Percentiles rank a stretch among this genome's conserved stretches.
These are phyloP conservation scores for Enteromius anoplus DNA, from an alignment of 2,797 vertebrate genomes.

Conservation along the genomic window DNA sequence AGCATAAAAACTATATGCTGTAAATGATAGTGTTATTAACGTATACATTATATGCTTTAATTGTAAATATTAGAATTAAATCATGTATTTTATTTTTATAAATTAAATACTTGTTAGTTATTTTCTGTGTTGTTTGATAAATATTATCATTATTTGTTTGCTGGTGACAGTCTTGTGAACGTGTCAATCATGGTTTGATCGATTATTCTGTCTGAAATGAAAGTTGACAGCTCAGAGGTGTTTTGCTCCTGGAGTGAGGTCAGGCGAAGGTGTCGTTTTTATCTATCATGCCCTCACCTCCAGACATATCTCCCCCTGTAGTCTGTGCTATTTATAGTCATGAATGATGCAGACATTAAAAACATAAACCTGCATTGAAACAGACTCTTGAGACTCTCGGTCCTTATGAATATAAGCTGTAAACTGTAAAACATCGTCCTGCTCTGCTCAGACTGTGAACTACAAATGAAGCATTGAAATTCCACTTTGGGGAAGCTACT, in stretches of 20 bases:
- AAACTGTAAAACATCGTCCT: neutral
- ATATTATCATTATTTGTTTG: neutral
- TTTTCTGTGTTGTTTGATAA: too few species aligned
- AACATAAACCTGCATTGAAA: neutral
- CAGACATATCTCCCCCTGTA: neutral
- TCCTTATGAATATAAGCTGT: slow-evolving; percentile 10
- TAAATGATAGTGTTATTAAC: neutral
- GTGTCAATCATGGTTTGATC: neutral
- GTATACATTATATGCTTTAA: neutral
- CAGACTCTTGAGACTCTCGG: neutral
- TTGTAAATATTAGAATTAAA: neutral
- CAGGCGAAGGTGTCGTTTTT: slow-evolving; percentile 9
- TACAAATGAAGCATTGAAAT: slow-evolving; percentile 16
- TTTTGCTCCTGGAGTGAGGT: neutral
- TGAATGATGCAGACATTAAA: slow-evolving; percentile 9
- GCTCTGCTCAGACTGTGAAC: neutral
- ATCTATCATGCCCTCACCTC: slow-evolving; percentile 6
- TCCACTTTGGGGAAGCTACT: slow-evolving; percentile 2
- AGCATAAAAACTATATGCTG: neutral
- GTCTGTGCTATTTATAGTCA: slow-evolving; percentile 14
- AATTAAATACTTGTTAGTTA: neutral
- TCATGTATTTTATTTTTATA: neutral
- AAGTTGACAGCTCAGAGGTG: neutral
- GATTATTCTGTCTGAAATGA: neutral
- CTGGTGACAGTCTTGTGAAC: neutral